phyloP scores from a whole-genome alignment of 2,888 invertebrate genomes.

The Cyclophora punctaria region DNA sequence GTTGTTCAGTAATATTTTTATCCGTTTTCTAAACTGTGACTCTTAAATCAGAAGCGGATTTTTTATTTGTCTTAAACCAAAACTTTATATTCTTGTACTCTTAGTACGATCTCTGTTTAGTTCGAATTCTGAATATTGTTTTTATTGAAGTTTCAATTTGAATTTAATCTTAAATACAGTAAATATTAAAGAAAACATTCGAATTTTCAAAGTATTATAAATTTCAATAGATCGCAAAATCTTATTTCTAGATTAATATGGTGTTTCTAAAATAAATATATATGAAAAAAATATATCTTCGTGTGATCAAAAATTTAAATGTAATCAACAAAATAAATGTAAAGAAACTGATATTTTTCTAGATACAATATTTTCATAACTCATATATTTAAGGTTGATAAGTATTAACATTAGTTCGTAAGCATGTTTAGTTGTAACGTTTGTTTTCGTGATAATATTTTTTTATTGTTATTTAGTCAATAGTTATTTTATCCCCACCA shows the following conservation, averaged over 20 bases:
- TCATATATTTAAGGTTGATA: constrained; percentile 5
- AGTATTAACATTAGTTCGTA: constrained; percentile 13
- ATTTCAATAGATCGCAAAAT: not conserved
- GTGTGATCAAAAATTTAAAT: not conserved
- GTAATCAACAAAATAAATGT: not conserved
- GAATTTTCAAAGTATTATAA: no score
- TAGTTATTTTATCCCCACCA: constrained; percentile 33
- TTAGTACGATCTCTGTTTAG: no score
- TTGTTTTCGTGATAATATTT: constrained; percentile 19
- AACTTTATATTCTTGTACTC: no score
- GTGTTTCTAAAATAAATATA: not conserved
- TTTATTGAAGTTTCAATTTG: no score
- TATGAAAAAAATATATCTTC: not conserved
- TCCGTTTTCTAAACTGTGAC: no score
- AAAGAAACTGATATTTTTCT: constrained; percentile 1
- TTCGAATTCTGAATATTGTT: no score
- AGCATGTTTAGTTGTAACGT: constrained; percentile 8
- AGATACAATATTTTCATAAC: constrained; percentile 5
- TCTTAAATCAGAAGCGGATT: no score
- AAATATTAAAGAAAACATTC: no score
- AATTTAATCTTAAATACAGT: no score
- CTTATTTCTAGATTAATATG: not conserved
- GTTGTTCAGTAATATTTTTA: no score
- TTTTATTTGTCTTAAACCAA: no score
- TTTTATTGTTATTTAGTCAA: constrained; percentile 37